Conservation (phyloP, 2,888 invertebrate genomes). For the Cerastis leucographa region DNA sequence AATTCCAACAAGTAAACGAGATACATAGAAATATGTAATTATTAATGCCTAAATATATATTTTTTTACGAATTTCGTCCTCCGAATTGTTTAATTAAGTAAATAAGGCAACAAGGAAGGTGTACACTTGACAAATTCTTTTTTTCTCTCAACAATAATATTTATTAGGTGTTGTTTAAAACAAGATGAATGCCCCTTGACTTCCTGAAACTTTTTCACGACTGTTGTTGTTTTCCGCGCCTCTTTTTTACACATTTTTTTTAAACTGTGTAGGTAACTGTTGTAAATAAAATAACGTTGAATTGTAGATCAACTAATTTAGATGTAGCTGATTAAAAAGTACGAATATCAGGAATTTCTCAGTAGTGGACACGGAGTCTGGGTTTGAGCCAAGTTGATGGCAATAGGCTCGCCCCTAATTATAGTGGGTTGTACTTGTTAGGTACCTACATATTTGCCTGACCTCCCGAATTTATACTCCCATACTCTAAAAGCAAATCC, state of each 20-base stretch:
- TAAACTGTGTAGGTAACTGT: not conserved
- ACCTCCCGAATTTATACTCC: too few species aligned
- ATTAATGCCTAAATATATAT: not conserved
- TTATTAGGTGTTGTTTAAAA: constrained; percentile 49
- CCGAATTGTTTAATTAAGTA: constrained; percentile 13
- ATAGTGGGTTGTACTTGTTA: too few species aligned
- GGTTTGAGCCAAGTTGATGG: too few species aligned
- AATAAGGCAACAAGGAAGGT: constrained; percentile 11
- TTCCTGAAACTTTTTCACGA: constrained; percentile 38
- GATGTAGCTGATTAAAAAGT: too few species aligned
- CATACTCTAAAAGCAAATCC: too few species aligned
- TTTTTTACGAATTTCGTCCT: not conserved
- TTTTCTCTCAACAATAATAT: constrained; percentile 28
- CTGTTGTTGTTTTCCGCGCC: not conserved
- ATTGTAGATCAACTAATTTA: not conserved
- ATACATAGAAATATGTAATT: not conserved
- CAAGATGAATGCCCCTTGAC: constrained; percentile 36
- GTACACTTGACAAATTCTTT: constrained; percentile 29
- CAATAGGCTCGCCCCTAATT: too few species aligned
- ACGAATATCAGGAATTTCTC: not conserved
- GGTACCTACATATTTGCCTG: too few species aligned
- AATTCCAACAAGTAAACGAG: not conserved
- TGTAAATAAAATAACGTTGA: not conserved
- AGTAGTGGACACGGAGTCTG: not conserved
- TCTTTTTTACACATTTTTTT: constrained; percentile 2